These are phyloP conservation scores for Patella depressa DNA, from an alignment of 2,888 invertebrate genomes.

Conservation along the genomic window DNA sequence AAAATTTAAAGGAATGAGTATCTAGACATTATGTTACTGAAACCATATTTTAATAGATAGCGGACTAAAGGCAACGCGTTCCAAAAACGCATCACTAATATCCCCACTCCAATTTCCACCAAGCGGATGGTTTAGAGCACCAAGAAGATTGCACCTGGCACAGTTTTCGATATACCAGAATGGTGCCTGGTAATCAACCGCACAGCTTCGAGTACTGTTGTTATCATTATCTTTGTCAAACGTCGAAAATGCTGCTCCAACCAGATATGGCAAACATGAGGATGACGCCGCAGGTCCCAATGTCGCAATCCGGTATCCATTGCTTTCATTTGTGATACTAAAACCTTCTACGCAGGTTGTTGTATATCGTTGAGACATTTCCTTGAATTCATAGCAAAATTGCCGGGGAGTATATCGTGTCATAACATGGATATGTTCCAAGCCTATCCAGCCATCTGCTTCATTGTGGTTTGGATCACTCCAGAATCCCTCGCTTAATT, in stretches of 20 bases:
- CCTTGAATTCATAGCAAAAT: neutral
- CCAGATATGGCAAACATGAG: neutral
- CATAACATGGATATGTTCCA: neutral
- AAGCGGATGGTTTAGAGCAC: neutral
- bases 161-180: neutral
- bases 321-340: neutral
- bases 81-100: neutral
- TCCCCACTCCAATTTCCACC: neutral
- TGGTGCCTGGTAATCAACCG: neutral
- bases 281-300: neutral
- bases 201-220: neutral
- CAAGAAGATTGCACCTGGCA: neutral
- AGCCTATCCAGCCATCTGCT: neutral
- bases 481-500: neutral
- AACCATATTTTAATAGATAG: neutral
- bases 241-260: neutral
- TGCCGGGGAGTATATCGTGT: neutral
- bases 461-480: neutral
- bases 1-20: neutral
- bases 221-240: conserved; percentile 5
- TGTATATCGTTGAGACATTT: neutral
- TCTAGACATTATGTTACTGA: neutral
- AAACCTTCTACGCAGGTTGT: neutral
- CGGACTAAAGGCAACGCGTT: neutral
- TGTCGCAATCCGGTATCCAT: neutral